Conservation (phyloP, 2,797 vertebrate genomes). For the Nyctibius grandis region DNA sequence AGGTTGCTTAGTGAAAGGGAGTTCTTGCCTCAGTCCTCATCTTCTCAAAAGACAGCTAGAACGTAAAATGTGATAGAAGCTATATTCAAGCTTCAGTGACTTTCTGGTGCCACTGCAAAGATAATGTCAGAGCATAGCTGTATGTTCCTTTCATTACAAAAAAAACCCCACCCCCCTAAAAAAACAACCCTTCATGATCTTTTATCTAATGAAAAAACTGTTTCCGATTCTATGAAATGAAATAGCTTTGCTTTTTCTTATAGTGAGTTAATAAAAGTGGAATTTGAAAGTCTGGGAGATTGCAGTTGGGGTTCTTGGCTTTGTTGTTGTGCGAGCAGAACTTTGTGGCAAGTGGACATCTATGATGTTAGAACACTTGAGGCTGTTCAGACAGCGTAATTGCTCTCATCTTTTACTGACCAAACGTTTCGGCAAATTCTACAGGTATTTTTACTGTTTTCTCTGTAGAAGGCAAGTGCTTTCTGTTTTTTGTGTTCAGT, state of each 20-base stretch:
- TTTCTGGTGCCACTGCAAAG: background rate
- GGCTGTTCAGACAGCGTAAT: background rate
- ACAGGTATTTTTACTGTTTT: background rate
- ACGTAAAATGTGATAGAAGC: background rate
- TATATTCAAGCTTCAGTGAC: background rate
- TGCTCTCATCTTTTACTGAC: background rate
- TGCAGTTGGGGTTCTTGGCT: background rate
- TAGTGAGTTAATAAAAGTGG: background rate
- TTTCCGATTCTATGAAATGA: background rate
- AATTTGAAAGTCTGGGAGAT: background rate
- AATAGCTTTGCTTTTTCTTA: background rate
- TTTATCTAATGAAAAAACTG: background rate
- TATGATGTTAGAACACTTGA: background rate
- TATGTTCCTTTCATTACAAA: background rate
- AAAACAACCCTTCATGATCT: background rate
- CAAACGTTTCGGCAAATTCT: background rate
- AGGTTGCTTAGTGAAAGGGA: background rate
- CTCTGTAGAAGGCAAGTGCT: background rate
- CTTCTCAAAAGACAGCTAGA: background rate
- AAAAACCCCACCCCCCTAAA: fast-evolving
- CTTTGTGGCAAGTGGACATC: background rate
- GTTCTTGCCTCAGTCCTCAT: background rate
- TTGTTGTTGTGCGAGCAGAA: background rate
- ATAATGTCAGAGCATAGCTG: background rate
- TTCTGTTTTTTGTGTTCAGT: background rate